phyloP scores from a whole-genome alignment of 2,113 vertebrate species.

The Theristicus caerulescens region DNA sequence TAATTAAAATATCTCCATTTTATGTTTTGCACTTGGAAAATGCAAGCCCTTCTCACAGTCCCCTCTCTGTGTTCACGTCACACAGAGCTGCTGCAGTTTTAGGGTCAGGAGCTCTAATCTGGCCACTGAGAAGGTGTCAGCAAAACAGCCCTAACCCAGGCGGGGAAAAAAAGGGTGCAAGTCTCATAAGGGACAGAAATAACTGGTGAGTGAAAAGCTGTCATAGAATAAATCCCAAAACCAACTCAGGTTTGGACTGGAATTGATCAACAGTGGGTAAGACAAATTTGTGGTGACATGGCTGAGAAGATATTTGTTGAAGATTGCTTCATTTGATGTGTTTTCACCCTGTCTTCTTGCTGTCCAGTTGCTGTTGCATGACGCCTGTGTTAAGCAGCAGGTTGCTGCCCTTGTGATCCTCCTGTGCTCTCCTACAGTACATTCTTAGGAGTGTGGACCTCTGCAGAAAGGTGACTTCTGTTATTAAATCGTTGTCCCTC shows the following conservation, averaged over 20 bases:
- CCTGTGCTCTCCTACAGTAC: neutral
- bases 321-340: too few relatives aligned
- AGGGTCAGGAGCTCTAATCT: neutral
- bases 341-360: neutral
- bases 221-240: neutral
- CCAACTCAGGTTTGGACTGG: neutral
- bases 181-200: neutral
- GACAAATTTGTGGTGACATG: neutral
- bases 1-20: neutral
- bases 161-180: rapidly evolving
- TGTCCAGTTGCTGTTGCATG: neutral
- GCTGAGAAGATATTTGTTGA: neutral
- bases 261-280: neutral
- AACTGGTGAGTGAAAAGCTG: neutral
- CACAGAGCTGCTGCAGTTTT: neutral
- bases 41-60: neutral
- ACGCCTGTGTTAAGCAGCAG: neutral
- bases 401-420: neutral
- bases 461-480: neutral
- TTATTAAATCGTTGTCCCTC: neutral
- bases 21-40: neutral
- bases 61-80: rapidly evolving
- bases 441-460: neutral
- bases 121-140: neutral
- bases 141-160: too few relatives aligned